Evolutionary conservation across 2,113 vertebrate species (phyloP), one percentile per base, ranked within the genome.

Genomic region (Pavo muticus): DNA sequence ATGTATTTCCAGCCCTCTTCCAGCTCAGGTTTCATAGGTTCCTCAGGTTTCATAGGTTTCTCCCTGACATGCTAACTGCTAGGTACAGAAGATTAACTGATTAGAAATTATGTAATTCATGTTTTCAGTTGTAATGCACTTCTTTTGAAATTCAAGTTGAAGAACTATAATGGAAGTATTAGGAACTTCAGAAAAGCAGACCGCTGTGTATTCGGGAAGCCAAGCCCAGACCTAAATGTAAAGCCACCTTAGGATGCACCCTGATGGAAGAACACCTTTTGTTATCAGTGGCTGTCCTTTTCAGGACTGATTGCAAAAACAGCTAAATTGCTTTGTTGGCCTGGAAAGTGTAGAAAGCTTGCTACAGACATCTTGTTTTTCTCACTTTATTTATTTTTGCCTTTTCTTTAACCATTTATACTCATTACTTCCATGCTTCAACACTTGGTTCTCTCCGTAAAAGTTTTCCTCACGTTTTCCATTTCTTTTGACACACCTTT

Each of bases 271-370:
- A 47, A 8, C 35, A 79, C 5, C 40, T 88, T 91, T 80, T 63
- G 20, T 88, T 80, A 45, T 21, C 59, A 88, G 77, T 19, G 27
- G 54, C 48, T 63, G 79, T 10, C 42, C 3, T 56, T 67, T 70
- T 81, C 88, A 89, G 42, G 35, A 30, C 77, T 84, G 68, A 76
- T 30, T 59, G 88, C 37, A 88, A 88, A 45, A 54, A 21, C 11
- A 29, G 30, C 40, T 77, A 45, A 80, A 81, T 84, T 91, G 61
- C 76, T 93, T 40, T 75, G 30, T 54, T 78, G 52, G 81, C 39
- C 57, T 56, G 63, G 29, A 87, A 81, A 50, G 57, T 54, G 47
- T 77, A 92, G 29, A 69, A 88, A 90, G 79, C 91, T 88, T 77
- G 68, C 14, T 81, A 39, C 54, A 68, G 40, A 47, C 15, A 47